Evolutionary conservation across 64 coral and sea anemone species (phyloP).

Genomic region (Anthopleura sola): DNA sequence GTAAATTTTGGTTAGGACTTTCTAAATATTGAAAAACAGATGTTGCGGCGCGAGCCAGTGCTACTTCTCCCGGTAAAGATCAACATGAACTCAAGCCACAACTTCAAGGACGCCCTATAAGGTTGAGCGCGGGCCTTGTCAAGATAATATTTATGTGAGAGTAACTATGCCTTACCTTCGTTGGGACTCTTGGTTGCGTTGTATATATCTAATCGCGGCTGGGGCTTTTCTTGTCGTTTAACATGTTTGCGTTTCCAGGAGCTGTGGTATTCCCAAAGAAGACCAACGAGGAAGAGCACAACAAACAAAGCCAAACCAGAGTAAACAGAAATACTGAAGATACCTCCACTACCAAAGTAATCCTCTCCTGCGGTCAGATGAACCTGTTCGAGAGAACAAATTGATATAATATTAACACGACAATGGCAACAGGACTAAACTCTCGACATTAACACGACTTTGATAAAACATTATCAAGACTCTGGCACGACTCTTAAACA

Average conservation of each 20-base stretch:
- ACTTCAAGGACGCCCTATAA: no score
- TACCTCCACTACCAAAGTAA: conserved; percentile 93
- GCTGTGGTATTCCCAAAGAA: conserved; percentile 59
- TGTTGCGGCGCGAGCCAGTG: no score
- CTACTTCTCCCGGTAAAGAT: no score
- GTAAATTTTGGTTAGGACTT: no score
- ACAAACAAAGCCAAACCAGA: conserved; percentile 65
- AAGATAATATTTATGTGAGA: no score
- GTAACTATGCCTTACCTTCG: not conserved
- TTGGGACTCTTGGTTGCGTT: not conserved
- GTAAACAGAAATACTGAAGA: conserved; percentile 89
- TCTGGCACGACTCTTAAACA: not conserved
- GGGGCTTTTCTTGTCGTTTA: not conserved
- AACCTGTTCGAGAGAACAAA: not conserved
- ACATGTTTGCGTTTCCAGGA: not conserved
- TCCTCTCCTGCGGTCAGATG: conserved; percentile 70
- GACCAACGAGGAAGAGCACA: conserved; percentile 32
- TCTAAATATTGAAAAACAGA: no score
- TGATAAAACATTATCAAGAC: no score
- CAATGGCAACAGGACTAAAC: no score
- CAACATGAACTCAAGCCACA: no score
- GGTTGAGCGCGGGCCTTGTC: not conserved
- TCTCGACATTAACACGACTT: not conserved
- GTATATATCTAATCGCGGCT: not conserved
- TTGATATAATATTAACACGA: no score